These are phyloP conservation scores for Alsophila aescularia DNA, from an alignment of 2,888 invertebrate genomes.

Conservation along the genomic window DNA sequence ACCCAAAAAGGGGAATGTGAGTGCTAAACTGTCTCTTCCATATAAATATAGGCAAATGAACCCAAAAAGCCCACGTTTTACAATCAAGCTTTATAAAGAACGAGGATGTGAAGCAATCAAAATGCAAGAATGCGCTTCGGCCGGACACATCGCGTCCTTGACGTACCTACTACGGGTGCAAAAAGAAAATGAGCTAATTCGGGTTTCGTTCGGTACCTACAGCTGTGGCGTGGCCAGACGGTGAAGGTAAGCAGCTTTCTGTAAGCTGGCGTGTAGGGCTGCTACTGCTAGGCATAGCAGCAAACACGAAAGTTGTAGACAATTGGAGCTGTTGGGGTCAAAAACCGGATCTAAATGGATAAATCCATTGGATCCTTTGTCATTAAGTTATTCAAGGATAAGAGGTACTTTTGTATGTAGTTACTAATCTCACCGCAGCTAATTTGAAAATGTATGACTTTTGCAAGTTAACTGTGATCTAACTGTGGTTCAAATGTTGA, in stretches of 20 bases:
- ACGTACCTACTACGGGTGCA: slow-evolving; percentile 38
- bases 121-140: slow-evolving; percentile 32
- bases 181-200: slow-evolving; percentile 58
- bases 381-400: no score
- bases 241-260: slow-evolving; percentile 78
- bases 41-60: not conserved
- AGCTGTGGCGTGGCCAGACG: slow-evolving; percentile 48
- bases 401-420: no score
- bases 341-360: slow-evolving; percentile 14
- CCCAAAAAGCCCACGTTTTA: not conserved
- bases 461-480: no score
- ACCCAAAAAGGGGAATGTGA: no score
- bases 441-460: no score
- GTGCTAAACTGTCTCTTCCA: no score
- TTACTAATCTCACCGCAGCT: no score
- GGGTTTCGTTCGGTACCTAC: slow-evolving; percentile 54
- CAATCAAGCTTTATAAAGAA: slow-evolving; percentile 5
- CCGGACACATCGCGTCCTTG: slow-evolving; percentile 63
- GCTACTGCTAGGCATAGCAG: slow-evolving; percentile 40
- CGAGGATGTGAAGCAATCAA: slow-evolving; percentile 27
- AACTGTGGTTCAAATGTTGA: no score
- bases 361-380: no score
- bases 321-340: slow-evolving; percentile 13
- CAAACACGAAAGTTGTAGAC: slow-evolving; percentile 10
- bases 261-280: slow-evolving; percentile 51